These are phyloP conservation scores for Struthio camelus DNA, from an alignment of 2,113 vertebrate species.

Conservation along the genomic window DNA sequence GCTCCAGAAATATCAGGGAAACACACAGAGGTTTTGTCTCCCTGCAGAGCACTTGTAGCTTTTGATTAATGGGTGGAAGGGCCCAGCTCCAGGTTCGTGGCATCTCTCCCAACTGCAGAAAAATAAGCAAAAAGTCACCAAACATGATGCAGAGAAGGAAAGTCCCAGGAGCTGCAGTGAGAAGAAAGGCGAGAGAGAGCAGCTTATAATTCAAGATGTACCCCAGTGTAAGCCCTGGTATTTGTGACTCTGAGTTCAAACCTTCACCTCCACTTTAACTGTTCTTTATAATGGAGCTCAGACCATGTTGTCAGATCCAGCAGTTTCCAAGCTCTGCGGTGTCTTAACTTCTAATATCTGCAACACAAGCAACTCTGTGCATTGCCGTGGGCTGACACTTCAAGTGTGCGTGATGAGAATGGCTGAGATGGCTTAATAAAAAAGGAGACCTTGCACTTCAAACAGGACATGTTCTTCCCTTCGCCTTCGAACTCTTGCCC, in stretches of 20 bases:
- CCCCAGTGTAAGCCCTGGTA: background rate
- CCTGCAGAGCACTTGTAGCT: constrained; percentile 71
- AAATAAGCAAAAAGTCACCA: constrained; percentile 82
- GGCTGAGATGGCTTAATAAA: constrained; percentile 33
- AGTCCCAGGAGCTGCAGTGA: constrained; percentile 24
- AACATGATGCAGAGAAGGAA: constrained; percentile 65
- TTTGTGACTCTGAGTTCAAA: background rate
- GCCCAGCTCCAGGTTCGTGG: constrained; percentile 63
- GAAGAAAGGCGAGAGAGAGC: background rate
- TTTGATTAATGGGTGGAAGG: constrained; percentile 83
- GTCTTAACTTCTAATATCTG: background rate
- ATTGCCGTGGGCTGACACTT: constrained; percentile 14
- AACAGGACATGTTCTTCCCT: constrained; percentile 1
- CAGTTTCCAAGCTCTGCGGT: constrained; percentile 2
- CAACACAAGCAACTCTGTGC: background rate
- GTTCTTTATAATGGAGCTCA: background rate
- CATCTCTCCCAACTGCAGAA: constrained; percentile 74
- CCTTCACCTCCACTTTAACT: background rate
- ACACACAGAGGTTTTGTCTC: constrained; percentile 73
- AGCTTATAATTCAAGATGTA: background rate
- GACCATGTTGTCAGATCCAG: background rate
- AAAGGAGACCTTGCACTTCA: constrained; percentile 36
- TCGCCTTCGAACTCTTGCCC: background rate
- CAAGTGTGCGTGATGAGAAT: background rate
- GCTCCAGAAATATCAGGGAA: constrained; percentile 70